Conservation (phyloP, 2,797 vertebrate genomes). For the Graptemys geographica region DNA sequence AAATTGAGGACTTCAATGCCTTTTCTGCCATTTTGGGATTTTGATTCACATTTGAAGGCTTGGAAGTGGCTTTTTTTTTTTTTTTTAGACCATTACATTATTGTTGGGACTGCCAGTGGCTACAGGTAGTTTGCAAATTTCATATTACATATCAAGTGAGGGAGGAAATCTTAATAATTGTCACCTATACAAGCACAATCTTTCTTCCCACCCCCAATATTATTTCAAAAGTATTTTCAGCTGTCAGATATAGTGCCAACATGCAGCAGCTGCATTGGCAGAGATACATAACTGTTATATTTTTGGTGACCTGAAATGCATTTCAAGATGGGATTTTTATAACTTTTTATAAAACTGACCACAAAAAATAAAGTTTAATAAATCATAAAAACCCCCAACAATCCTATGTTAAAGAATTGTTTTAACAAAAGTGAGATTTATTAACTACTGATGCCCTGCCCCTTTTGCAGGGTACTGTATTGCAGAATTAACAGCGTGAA, state of each 20-base stretch:
- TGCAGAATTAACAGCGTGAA: neutral
- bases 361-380: neutral
- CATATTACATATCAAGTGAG: neutral
- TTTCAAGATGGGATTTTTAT: neutral
- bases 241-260: neutral
- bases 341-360: neutral
- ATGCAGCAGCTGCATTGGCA: neutral
- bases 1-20: conserved; percentile 60
- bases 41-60: conserved; percentile 54
- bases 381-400: neutral
- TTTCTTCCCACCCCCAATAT: neutral
- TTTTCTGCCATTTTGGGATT: conserved; percentile 59
- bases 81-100: neutral
- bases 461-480: neutral
- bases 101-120: neutral
- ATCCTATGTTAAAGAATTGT: neutral
- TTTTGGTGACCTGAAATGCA: neutral
- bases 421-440: neutral
- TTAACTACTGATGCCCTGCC: neutral
- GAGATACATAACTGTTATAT: accelerated
- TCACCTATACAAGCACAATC: neutral
- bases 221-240: neutral
- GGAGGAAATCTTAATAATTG: neutral
- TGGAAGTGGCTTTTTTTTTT: neutral
- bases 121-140: neutral